Conservation (phyloP, 2,888 invertebrate species). For the Eumerus sabulonum region DNA sequence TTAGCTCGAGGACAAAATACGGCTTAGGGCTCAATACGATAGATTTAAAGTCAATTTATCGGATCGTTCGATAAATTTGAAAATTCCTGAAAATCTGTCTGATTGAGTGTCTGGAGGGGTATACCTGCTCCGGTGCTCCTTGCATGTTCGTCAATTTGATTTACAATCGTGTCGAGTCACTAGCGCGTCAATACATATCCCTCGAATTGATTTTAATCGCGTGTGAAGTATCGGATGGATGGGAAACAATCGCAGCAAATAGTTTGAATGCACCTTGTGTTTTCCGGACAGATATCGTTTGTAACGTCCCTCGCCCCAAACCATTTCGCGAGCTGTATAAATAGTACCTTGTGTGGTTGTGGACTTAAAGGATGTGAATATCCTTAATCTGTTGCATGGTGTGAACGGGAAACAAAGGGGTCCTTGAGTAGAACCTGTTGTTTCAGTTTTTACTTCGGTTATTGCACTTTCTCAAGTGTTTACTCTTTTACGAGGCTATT, state of each 20-base stretch:
- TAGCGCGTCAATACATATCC: slow-evolving; percentile 35
- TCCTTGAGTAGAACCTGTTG: slow-evolving; percentile 32
- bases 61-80: background rate
- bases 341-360: slow-evolving; percentile 22
- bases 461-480: background rate
- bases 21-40: too few relatives aligned
- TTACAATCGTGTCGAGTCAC: slow-evolving; percentile 34
- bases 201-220: slow-evolving; percentile 4
- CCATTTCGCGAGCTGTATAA: slow-evolving; percentile 4
- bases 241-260: slow-evolving; percentile 34
- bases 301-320: slow-evolving; percentile 12
- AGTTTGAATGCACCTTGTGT: slow-evolving; percentile 27
- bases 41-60: too few relatives aligned
- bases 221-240: slow-evolving; percentile 13
- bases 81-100: slow-evolving; percentile 29
- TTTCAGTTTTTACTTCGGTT: slow-evolving; percentile 5
- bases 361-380: slow-evolving; percentile 52
- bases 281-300: slow-evolving; percentile 25
- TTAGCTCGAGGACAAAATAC: too few relatives aligned
- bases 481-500: too few relatives aligned
- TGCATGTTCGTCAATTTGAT: slow-evolving; percentile 11
- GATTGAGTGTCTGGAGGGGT: slow-evolving; percentile 24
- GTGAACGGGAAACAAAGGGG: slow-evolving; percentile 5
- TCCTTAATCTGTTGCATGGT: slow-evolving; percentile 61
- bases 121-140: slow-evolving; percentile 28